phyloP scores from a whole-genome alignment of 2,797 vertebrate genomes.

The Ataeniobius toweri region DNA sequence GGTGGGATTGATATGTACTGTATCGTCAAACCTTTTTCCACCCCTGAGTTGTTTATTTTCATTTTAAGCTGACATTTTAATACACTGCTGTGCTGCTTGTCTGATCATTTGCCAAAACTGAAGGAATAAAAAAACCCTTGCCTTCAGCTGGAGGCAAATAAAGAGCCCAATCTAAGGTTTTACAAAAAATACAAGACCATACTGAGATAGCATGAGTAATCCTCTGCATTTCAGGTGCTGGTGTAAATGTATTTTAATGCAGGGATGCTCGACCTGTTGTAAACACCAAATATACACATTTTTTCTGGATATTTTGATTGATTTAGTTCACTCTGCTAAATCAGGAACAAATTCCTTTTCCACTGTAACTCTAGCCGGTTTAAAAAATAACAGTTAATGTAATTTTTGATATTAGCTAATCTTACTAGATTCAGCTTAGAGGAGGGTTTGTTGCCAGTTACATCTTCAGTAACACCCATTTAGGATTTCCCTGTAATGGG shows the following conservation, averaged over 20 bases:
- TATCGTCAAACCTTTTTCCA: conserved; percentile 70
- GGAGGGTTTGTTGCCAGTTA: background rate
- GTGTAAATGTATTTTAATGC: conserved; percentile 18
- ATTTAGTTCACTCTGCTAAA: too few relatives aligned
- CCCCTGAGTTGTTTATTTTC: conserved; percentile 81
- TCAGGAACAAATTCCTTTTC: too few relatives aligned
- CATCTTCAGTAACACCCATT: background rate
- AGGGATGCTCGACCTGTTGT: conserved; percentile 25
- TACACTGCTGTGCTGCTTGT: conserved; percentile 64
- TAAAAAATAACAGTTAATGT: too few relatives aligned
- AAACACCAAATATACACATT: conserved; percentile 30
- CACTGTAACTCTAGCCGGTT: too few relatives aligned
- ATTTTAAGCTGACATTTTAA: conserved; percentile 80
- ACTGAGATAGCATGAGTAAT: conserved; percentile 60
- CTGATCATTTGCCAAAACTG: conserved; percentile 74
- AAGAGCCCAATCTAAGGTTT: conserved; percentile 56
- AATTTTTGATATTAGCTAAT: too few relatives aligned
- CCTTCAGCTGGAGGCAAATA: conserved; percentile 66
- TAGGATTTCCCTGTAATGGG: background rate
- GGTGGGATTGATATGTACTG: conserved; percentile 71
- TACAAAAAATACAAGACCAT: conserved; percentile 52
- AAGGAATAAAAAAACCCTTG: conserved; percentile 33
- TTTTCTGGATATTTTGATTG: conserved; percentile 51
- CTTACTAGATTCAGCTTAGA: too few relatives aligned
- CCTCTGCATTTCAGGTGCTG: conserved; percentile 24